Base-by-base conservation (phyloP, 2,113 vertebrate species). In the Bettongia penicillata region DNA sequence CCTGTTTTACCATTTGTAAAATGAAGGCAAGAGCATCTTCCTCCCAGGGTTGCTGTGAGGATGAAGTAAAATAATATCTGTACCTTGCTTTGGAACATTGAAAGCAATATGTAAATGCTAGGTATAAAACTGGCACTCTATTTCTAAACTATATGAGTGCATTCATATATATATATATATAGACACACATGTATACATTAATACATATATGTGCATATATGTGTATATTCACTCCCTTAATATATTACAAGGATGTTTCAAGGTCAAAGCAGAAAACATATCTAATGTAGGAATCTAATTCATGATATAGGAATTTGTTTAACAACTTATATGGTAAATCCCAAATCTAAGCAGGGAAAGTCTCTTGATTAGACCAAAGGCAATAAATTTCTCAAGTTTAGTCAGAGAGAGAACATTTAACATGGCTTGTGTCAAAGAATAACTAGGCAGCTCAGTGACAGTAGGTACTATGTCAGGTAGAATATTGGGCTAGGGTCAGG, bases 341-440 rank as follows among this genome's bases (percentile, higher is more conserved):
- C 91, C 37, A 53, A 1, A 37, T 93, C 24, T 53, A 93, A n/a
- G 16, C 43, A 91, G 47, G 53, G 3, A 95, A 51, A 1, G 8
- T 26, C 25, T 96, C 8, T 89, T 77, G 31, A 57, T 53, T 51
- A n/a, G 25, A 52, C 53, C 25, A 51, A 93, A 53, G 57, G 91
- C 47, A 93, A 93, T 51, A n/a, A 3, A 50, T 23, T 53, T 16
- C 68, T 49, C 24, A 92, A 51, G 48, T 19, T 43, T 4, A 49
- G 8, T 28, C 28, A 28, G 51, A 52, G 49, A 48, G 19, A 16
- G 2, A 53, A 84, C 16, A 91, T 90, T 92, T 91, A 49, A 50
- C 8, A 51, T 43, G 84, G 2, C 5, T 90, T 68, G 94, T 94
- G 55, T 92, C 53, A 91, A 93, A 96, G 90, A 12, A 52, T 94